phyloP scores from a whole-genome alignment of 2,797 vertebrate genomes.

The Syndactyla subalaris region DNA sequence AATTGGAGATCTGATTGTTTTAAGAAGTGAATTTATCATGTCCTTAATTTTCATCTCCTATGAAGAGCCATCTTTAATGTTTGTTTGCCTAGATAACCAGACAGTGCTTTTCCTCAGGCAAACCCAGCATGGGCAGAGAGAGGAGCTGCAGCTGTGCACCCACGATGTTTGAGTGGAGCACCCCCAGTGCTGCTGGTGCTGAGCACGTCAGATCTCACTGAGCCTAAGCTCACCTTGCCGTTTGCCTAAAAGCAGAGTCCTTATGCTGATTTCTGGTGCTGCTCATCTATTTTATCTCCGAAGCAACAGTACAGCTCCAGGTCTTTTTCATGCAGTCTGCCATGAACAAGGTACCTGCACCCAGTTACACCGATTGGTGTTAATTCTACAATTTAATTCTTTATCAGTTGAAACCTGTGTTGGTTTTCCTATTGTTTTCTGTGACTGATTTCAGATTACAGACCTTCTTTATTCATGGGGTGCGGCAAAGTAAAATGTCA shows the following conservation, averaged over 20 bases:
- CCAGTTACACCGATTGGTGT: background rate
- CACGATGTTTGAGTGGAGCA: accelerated
- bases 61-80: background rate
- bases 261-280: background rate
- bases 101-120: background rate
- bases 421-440: background rate
- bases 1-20: conserved; percentile 17
- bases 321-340: background rate
- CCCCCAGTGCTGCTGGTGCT: background rate
- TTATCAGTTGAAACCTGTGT: background rate
- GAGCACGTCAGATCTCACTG: accelerated
- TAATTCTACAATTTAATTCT: background rate
- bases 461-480: background rate
- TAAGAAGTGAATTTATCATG: background rate
- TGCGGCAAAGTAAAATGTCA: background rate
- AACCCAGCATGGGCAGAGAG: accelerated
- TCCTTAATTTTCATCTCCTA: background rate
- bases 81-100: background rate
- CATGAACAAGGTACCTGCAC: background rate
- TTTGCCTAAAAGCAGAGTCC: background rate
- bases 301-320: accelerated
- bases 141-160: accelerated
- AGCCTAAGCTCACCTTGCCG: accelerated
- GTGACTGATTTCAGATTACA: background rate
- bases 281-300: background rate